Conservation (phyloP, 2,113 vertebrate species). For the Globicephala melas region DNA sequence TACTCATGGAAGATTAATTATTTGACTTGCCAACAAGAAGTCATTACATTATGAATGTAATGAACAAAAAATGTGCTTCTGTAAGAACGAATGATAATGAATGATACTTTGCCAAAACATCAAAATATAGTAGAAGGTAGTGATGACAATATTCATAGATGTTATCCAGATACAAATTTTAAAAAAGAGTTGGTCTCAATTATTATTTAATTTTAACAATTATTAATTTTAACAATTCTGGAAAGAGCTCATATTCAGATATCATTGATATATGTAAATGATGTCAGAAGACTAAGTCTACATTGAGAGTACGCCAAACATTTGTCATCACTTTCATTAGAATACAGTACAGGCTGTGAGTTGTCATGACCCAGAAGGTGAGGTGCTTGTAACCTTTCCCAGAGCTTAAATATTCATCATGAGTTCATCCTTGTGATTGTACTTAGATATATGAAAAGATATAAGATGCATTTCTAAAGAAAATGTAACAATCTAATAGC, state of each 20-base stretch:
- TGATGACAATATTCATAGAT: neutral
- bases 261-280: neutral
- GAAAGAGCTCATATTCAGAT: constrained; percentile 1
- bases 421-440: neutral
- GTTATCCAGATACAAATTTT: neutral
- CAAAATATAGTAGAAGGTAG: neutral
- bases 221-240: constrained; percentile 35
- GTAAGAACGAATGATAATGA: constrained; percentile 26
- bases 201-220: constrained; percentile 44
- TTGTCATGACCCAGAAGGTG: constrained; percentile 36
- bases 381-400: neutral
- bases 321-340: constrained; percentile 27
- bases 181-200: constrained; percentile 11
- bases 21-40: constrained; percentile 44
- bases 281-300: neutral
- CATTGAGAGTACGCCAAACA: neutral
- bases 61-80: constrained; percentile 53
- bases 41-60: constrained; percentile 37
- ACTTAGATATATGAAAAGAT: constrained; percentile 6
- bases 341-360: neutral
- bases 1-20: constrained; percentile 51
- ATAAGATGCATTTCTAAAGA: neutral
- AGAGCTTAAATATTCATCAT: constrained; percentile 44
- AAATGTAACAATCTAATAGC: constrained; percentile 8
- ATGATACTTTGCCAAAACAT: constrained; percentile 21